Base-by-base conservation (phyloP, 1,140 invertebrate genomes). In the Drosophila arawakana region DNA sequence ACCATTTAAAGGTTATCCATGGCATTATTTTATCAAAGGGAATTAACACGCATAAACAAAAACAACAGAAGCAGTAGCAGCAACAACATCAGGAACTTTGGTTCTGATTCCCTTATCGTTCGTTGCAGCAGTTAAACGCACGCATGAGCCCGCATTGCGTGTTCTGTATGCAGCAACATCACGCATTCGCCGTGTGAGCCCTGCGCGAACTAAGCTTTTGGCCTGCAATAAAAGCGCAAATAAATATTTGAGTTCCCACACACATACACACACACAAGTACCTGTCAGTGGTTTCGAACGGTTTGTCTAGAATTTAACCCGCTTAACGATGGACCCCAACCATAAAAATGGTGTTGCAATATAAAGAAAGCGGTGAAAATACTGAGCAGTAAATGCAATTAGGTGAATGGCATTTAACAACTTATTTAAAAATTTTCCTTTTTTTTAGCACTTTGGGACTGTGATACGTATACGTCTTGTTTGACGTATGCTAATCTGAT, bases 11-110 rank as follows among this genome's bases (percentile, higher is more conserved):
- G 84, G 84, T 81, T 89, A 89, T 89, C 84, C 84, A 50, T 7
- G 78, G 84, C 85, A 89, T 89, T 89, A 89, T 89, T 89, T 89
- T 89, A 89, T 89, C 84, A 89, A 89, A 81, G 74, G 80, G 84
- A 89, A 89, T 89, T 89, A 89, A 89, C 84, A 89, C 84, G 84
- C 84, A 89, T 70, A 89, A 80, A 88, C 83, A 83, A 68, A 76
- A 73, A 21, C 46, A 54, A 21, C 62, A 72, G n/a, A 13, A 74
- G 13, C 54, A 60, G 44, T 21, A 72, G 41, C 62, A 61, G 44
- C 72, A 54, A 11, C 50, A 47, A 35, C 62, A 43, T 30, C 50
- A 25, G 46, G 66, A 62, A 65, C 68, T 67, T 61, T 44, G 50
- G 43, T 21, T 34, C 25, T 18, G 44, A 52, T 52, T 66, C 57